phyloP scores from a whole-genome alignment of 1,140 invertebrate species.

The Cyclina sinensis region DNA sequence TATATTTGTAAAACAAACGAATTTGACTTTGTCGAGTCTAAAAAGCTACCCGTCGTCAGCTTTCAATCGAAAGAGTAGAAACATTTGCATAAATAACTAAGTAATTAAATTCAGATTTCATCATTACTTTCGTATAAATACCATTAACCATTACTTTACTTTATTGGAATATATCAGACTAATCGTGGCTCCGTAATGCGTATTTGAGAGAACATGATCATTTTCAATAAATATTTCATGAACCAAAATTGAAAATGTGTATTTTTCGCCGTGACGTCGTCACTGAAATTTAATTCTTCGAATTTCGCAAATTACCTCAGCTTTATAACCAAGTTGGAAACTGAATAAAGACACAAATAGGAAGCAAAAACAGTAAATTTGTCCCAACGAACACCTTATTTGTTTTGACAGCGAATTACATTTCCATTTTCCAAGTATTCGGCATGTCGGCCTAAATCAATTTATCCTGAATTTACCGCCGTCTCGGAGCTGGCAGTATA shows the following conservation, averaged over 20 bases:
- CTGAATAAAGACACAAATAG: slow-evolving; percentile 10
- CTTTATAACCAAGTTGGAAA: not conserved
- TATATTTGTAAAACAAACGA: too few relatives aligned
- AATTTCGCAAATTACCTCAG: slow-evolving; percentile 32
- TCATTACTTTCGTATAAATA: not conserved
- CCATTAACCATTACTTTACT: too few relatives aligned
- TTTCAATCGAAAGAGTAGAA: too few relatives aligned
- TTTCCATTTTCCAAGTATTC: slow-evolving; percentile 64
- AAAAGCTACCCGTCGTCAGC: too few relatives aligned
- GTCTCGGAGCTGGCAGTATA: slow-evolving; percentile 22
- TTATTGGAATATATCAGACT: not conserved
- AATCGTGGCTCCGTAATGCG: not conserved
- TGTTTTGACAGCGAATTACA: slow-evolving; percentile 65
- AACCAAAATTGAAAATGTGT: slow-evolving; percentile 18
- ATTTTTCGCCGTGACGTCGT: slow-evolving; percentile 22
- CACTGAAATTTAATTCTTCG: slow-evolving; percentile 14
- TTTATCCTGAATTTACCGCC: slow-evolving; percentile 52
- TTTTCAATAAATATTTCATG: slow-evolving; percentile 34
- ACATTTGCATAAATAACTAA: too few relatives aligned
- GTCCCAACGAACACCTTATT: slow-evolving; percentile 51
- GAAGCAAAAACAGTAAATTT: slow-evolving; percentile 51
- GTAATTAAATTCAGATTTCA: too few relatives aligned
- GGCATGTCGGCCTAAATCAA: slow-evolving; percentile 59
- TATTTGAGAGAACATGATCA: slow-evolving; percentile 13
- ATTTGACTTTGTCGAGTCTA: too few relatives aligned